Evolutionary conservation across 2,888 invertebrate genomes (phyloP).

Genomic region (Graphium colonna): DNA sequence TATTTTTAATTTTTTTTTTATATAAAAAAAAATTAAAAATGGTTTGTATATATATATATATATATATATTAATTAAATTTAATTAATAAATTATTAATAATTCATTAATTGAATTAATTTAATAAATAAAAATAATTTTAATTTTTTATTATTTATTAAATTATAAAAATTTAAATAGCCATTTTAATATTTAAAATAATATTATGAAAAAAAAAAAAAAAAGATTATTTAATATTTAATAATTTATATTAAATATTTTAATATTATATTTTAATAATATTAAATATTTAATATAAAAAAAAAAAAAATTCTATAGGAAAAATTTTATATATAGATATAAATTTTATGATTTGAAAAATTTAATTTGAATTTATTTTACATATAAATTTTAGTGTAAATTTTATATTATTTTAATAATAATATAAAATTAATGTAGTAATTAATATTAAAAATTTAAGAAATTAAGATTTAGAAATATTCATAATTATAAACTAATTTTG

Average conservation of each 20-base stretch:
- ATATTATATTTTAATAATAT: background rate
- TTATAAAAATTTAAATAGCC: conserved; percentile 4
- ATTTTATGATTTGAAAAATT: conserved; percentile 8
- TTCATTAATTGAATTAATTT: background rate
- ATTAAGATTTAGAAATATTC: conserved; percentile 80
- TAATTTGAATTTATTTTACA: too few species aligned
- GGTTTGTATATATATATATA: conserved; percentile 23
- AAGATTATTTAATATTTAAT: conserved; percentile 34
- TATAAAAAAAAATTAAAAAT: too few species aligned
- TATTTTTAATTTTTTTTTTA: conserved; percentile 33
- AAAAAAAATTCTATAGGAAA: too few species aligned
- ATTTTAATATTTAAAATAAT: conserved; percentile 12
- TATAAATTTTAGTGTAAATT: conserved; percentile 8
- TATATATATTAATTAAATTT: conserved; percentile 29
- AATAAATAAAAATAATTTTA: background rate
- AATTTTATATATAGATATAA: too few species aligned
- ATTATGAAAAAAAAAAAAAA: conserved; percentile 16
- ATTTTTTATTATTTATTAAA: conserved; percentile 16
- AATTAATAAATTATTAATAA: conserved; percentile 29
- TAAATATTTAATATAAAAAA: conserved; percentile 12
- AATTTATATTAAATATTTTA: conserved; percentile 21
- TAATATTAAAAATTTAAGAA: conserved; percentile 14
- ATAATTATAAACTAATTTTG: conserved; percentile 81
- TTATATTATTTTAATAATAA: conserved; percentile 57
- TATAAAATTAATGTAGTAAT: conserved; percentile 27